These are phyloP conservation scores for Venturia canescens DNA, from an alignment of 1,140 invertebrate species.

Conservation along the genomic window DNA sequence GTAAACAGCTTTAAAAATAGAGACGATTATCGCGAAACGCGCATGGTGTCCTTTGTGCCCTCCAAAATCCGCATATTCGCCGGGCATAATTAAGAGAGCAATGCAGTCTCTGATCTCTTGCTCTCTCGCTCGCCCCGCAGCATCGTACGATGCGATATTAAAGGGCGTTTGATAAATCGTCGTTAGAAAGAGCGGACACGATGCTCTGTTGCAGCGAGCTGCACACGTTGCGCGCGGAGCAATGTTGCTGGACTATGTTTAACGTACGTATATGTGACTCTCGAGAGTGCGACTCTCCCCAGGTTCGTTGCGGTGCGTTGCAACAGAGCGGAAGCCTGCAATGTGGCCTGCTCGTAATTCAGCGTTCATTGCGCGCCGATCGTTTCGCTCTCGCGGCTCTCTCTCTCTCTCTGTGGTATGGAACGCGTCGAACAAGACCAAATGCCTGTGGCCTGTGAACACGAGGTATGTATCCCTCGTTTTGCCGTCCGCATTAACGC, in stretches of 20 bases:
- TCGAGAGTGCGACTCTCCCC: neutral
- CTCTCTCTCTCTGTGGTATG: neutral
- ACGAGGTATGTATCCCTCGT: slow-evolving; percentile 18
- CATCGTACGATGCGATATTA: slow-evolving; percentile 23
- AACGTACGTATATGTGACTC: neutral
- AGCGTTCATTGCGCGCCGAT: slow-evolving; percentile 36
- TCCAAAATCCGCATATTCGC: neutral
- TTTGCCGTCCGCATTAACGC: slow-evolving; percentile 7
- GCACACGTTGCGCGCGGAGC: no score
- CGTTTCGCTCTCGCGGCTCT: slow-evolving; percentile 12
- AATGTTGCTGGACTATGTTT: neutral
- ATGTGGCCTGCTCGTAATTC: slow-evolving; percentile 28
- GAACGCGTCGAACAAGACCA: slow-evolving; percentile 19
- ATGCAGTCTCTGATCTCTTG: slow-evolving; percentile 6
- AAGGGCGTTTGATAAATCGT: slow-evolving; percentile 28
- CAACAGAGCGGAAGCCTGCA: slow-evolving; percentile 28
- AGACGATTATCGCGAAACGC: no score
- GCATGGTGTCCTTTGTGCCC: no score
- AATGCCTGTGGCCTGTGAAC: slow-evolving; percentile 21
- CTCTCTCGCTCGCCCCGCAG: neutral
- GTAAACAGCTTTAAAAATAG: no score
- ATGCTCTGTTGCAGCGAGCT: no score
- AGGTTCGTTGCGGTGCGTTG: neutral
- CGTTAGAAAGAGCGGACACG: neutral
- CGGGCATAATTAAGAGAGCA: neutral